Conservation (phyloP, 2,113 vertebrate genomes). For the Stictonetta naevosa region DNA sequence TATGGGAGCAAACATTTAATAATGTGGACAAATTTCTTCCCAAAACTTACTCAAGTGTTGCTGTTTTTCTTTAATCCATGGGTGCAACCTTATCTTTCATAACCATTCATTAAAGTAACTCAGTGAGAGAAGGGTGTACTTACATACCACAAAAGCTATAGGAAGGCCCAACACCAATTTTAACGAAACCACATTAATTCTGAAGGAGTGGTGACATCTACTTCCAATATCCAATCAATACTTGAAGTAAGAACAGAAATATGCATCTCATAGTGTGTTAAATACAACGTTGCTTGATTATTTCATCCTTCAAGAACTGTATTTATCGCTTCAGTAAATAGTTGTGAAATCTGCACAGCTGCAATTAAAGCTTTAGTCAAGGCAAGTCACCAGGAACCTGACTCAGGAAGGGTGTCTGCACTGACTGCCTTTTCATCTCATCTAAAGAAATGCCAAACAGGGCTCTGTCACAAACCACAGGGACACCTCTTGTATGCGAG, state of each 20-base stretch:
- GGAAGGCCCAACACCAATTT: neutral
- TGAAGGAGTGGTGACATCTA: neutral
- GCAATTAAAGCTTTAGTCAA: constrained; percentile 25
- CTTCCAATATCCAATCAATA: neutral
- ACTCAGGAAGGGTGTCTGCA: constrained; percentile 18
- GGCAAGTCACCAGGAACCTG: neutral
- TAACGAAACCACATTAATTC: neutral
- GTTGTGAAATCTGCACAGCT: neutral
- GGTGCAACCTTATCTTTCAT: neutral
- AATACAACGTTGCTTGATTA: neutral
- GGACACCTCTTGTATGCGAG: neutral
- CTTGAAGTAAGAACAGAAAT: neutral
- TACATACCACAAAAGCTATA: neutral
- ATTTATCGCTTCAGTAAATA: neutral
- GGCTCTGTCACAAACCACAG: neutral
- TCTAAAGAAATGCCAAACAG: neutral
- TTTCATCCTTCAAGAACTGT: neutral
- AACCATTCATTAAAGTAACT: constrained; percentile 13
- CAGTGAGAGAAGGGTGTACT: neutral
- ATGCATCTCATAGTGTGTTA: accelerated
- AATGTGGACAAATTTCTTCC: neutral
- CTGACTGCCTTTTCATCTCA: neutral
- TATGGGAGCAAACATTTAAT: neutral
- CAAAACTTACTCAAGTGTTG: neutral
- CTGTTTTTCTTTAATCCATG: neutral